phyloP scores from a whole-genome alignment of 2,797 vertebrate genomes.

The Malurus leucopterus region DNA sequence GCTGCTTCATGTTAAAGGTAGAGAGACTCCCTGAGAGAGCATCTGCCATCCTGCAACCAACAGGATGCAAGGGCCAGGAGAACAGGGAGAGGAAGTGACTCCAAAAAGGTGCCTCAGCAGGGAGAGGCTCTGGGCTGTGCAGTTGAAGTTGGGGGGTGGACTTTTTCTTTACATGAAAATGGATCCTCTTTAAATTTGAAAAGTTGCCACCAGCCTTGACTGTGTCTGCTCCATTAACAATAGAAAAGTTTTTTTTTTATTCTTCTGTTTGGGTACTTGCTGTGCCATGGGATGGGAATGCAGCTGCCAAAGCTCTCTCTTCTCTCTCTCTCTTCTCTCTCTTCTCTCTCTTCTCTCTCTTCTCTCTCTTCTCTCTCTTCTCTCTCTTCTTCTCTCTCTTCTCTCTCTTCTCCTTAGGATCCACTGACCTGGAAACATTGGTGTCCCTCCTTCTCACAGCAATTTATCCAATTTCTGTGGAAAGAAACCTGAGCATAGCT shows the following conservation, averaged over 20 bases:
- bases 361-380: too few relatives aligned
- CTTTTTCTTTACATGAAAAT: background rate
- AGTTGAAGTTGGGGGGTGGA: background rate
- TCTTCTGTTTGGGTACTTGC: background rate
- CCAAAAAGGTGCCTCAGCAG: background rate
- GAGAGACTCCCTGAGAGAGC: background rate
- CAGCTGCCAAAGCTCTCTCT: background rate
- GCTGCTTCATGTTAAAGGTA: background rate
- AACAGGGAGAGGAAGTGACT: background rate
- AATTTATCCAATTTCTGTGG: background rate
- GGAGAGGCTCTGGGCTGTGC: rapidly evolving
- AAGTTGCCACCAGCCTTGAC: background rate
- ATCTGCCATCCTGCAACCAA: background rate
- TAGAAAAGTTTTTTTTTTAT: background rate
- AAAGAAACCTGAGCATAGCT: background rate
- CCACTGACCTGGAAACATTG: background rate
- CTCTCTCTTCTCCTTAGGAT: background rate
- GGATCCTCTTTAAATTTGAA: rapidly evolving
- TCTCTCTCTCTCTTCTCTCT: too few relatives aligned
- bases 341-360: too few relatives aligned
- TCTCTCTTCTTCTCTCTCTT: too few relatives aligned
- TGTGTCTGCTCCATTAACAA: background rate
- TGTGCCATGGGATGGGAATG: background rate
- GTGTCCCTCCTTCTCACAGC: background rate
- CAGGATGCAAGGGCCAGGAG: background rate